Base-by-base conservation (phyloP, 2,113 vertebrate species). In the Microcebus tavaratra region DNA sequence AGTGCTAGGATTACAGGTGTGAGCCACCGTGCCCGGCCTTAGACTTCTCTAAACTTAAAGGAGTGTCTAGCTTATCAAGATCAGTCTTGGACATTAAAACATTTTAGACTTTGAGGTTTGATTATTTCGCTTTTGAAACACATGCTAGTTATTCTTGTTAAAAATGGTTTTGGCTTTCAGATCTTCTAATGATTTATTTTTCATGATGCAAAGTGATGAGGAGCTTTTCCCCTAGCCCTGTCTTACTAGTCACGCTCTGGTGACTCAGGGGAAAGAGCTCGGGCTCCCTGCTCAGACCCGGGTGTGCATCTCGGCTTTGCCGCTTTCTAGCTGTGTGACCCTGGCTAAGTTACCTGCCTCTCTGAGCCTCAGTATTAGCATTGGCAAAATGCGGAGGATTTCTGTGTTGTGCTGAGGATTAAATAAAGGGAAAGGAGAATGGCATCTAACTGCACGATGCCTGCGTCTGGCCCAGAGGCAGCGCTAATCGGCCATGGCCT, bases 231-330 rank as follows among this genome's bases (percentile, higher is more conserved):
- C 21, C 23, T 57, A 9, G 34, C 12, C 27, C 18, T 23, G 7
- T 20, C 48, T 78, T 2, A 27, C 0, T 2, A 11, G 36, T 42
- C 0, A 0, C n/a, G 3, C 29, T 29, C 7, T 4, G 36, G 15
- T 9, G 57, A 25, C 29, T 0, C 2, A 0, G 3, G 0, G 5
- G 85, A 55, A 27, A 68, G 36, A 31, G 48, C 42, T 70, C 36
- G 2, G 80, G 48, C 36, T 84, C 84, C 20, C 0, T 3, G 80
- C 75, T 72, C 17, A 7, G 11, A 27, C 15, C 57, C 1, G 31
- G 31, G 45, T 4, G 4, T 29, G 20, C 1, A 0, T 55, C 59
- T 5, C 4, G 25, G 53, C 68, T 75, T 55, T 14, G 34, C 36
- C 2, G 1, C 89, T 36, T 29, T 23, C 72, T 8, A 34, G 67